These are phyloP conservation scores for Biston stratarius DNA, from an alignment of 2,888 invertebrate species.

Conservation along the genomic window DNA sequence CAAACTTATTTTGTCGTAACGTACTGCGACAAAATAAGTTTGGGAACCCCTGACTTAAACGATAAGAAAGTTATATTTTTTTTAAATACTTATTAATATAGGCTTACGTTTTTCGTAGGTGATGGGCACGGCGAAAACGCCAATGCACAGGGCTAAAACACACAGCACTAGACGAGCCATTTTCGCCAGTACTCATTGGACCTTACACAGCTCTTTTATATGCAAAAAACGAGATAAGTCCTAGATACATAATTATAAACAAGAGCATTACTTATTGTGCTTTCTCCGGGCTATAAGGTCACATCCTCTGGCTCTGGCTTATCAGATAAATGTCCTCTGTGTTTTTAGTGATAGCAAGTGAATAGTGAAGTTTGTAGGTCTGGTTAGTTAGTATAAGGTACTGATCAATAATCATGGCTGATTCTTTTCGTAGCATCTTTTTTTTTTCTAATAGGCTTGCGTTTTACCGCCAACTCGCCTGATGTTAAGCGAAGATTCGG, in stretches of 20 bases:
- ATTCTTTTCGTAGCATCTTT: neutral
- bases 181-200: slow-evolving; percentile 56
- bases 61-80: too few relatives aligned
- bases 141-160: slow-evolving; percentile 65
- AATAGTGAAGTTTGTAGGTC: slow-evolving; percentile 10
- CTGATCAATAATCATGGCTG: slow-evolving; percentile 52
- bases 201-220: slow-evolving; percentile 54
- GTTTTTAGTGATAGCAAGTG: slow-evolving; percentile 15
- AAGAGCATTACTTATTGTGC: neutral
- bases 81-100: too few relatives aligned
- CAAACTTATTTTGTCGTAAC: too few relatives aligned
- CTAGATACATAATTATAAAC: neutral
- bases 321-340: slow-evolving; percentile 23
- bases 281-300: slow-evolving; percentile 24
- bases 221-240: slow-evolving; percentile 36
- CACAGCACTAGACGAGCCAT: slow-evolving; percentile 74
- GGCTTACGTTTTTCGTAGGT: slow-evolving; percentile 63
- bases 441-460: neutral
- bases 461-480: too few relatives aligned
- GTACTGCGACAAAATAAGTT: too few relatives aligned
- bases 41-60: too few relatives aligned
- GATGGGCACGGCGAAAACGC: slow-evolving; percentile 63
- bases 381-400: slow-evolving; percentile 22
- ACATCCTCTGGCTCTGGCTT: slow-evolving; percentile 28
- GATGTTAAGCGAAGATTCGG: too few relatives aligned